These are phyloP conservation scores for Unio delphinus DNA, from an alignment of 2,888 invertebrate species.

Conservation along the genomic window DNA sequence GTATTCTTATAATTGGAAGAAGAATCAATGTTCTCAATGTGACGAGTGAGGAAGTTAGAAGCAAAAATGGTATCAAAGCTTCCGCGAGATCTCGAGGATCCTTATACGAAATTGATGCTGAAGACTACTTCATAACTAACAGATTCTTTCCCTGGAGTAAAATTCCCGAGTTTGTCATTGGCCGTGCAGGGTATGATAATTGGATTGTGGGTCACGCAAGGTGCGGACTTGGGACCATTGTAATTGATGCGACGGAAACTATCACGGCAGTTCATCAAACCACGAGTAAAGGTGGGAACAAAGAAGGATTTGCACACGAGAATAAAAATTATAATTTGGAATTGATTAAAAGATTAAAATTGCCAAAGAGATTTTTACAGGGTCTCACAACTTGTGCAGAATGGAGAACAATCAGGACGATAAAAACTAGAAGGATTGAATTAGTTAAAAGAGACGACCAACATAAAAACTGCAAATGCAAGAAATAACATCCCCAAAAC, in stretches of 20 bases:
- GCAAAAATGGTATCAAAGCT: slow-evolving; percentile 10
- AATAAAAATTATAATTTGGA: slow-evolving; percentile 28
- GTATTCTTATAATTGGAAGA: slow-evolving; percentile 32
- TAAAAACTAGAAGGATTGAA: too few species aligned
- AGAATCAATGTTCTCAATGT: slow-evolving; percentile 34
- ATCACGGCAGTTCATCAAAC: slow-evolving; percentile 37
- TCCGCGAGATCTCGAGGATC: slow-evolving; percentile 16
- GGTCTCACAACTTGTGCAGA: too few species aligned
- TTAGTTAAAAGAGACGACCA: too few species aligned
- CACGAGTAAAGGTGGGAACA: slow-evolving; percentile 35
- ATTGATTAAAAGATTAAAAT: slow-evolving; percentile 12
- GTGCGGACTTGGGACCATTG: slow-evolving; percentile 27
- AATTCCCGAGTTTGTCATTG: slow-evolving; percentile 34
- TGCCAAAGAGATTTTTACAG: too few species aligned
- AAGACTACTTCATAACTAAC: slow-evolving; percentile 37
- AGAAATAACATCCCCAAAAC: too few species aligned
- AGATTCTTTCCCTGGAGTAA: slow-evolving; percentile 31
- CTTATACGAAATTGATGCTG: slow-evolving; percentile 34
- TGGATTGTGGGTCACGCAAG: slow-evolving; percentile 38
- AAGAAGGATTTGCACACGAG: slow-evolving; percentile 27
- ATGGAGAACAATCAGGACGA: too few species aligned
- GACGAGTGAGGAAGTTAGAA: slow-evolving; percentile 13
- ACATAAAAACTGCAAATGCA: too few species aligned
- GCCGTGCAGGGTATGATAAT: slow-evolving; percentile 40
- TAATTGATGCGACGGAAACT: slow-evolving; percentile 37